phyloP scores from a whole-genome alignment of 2,797 vertebrate genomes.

The Rhinogobio ventralis region DNA sequence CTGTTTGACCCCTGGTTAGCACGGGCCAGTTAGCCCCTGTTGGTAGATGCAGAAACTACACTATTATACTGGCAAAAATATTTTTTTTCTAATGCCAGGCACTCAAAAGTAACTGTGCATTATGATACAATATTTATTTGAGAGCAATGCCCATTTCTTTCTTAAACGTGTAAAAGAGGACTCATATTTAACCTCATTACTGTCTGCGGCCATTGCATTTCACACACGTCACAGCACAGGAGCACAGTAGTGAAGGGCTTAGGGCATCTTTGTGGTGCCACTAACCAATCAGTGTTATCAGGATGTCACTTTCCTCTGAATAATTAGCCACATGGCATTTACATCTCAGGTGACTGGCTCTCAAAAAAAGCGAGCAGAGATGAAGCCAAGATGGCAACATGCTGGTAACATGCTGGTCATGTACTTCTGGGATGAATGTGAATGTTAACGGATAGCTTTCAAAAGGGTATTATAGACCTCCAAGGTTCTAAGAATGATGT shows the following conservation, averaged over 20 bases:
- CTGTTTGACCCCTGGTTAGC: neutral
- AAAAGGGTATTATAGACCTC: neutral
- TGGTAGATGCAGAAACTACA: neutral
- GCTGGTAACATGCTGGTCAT: neutral
- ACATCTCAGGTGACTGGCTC: neutral
- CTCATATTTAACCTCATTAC: neutral
- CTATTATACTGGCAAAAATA: neutral
- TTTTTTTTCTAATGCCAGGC: neutral
- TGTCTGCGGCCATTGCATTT: neutral
- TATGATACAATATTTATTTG: neutral
- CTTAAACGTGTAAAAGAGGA: neutral
- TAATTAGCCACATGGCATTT: constrained; percentile 10
- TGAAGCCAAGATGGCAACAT: neutral
- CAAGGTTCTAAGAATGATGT: neutral
- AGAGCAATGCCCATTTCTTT: neutral
- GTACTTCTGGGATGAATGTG: neutral
- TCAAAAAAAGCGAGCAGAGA: neutral
- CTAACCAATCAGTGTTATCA: constrained; percentile 14
- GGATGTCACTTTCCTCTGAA: neutral
- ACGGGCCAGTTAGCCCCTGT: neutral
- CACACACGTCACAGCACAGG: neutral
- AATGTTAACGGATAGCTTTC: neutral
- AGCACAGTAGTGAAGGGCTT: neutral
- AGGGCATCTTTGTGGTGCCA: neutral
- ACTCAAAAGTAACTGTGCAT: neutral